Base-by-base conservation (phyloP, 2,888 invertebrate species). In the Thymelicus sylvestris region DNA sequence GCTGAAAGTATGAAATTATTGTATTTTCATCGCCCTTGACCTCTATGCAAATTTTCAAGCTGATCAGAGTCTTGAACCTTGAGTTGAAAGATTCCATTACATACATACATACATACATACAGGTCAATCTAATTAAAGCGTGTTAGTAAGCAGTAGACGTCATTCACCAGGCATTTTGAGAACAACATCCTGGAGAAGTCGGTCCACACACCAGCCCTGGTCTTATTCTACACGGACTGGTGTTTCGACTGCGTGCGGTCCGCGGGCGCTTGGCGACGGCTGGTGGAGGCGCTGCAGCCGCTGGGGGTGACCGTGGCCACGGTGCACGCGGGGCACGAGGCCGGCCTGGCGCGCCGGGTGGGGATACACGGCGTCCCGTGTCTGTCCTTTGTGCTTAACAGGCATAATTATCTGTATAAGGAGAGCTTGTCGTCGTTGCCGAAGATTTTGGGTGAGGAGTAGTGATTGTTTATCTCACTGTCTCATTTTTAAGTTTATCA, bases 211-310 rank as follows among this genome's bases (percentile, higher is more conserved):
- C 98, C 98, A 10, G 97, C 98, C 72, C 91, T 99, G 71, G 95
- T 99, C 64, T 95, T 99, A 78, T 98, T 98, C 87, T 99, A 98
- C 89, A 97, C 97, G 7, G 98, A 99, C 88, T 98, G 98, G 97
- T 99, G 99, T 86, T 97, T 98, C 87, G 96, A 97, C 64, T 99
- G 99, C 86, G 96, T 98, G 75, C 96, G 96, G 80, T 96, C 97
- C n/a, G 98, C 98, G 62, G 97, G 97, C 0, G 95, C 97, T 10
- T 98, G 98, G 95, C 95, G 97, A 65, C 95, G 97, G 75, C 93
- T 99, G 66, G 96, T 98, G 57, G 97, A 98, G 79, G 97, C 98
- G 60, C 90, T 99, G 68, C 97, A 98, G 83, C 97, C 97, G 0
- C 85, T 97, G 52, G 99, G 99, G 76, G 95, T 97, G 69, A 96